Conservation (phyloP, 2,113 vertebrate species). For the Pithys albifrons region DNA sequence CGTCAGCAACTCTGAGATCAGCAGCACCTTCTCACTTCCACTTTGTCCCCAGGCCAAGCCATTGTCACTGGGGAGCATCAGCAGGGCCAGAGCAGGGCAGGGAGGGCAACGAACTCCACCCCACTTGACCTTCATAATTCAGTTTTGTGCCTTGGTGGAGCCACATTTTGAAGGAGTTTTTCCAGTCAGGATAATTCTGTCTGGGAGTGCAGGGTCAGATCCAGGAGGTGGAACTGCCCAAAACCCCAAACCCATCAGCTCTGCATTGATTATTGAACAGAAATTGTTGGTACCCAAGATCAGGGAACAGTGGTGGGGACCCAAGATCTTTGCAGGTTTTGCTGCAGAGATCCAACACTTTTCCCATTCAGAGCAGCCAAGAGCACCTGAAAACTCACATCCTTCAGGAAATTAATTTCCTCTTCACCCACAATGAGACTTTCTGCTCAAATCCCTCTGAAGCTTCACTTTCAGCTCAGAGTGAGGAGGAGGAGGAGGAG, state of each 20-base stretch:
- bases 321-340: not conserved
- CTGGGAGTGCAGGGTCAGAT: not conserved
- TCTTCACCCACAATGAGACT: not conserved
- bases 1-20: slow-evolving; percentile 3
- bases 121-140: not conserved
- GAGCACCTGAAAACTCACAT: not conserved
- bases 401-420: not conserved
- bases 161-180: not conserved
- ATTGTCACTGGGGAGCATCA: not conserved
- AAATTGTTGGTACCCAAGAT: not conserved
- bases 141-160: not conserved
- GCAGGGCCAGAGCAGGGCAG: not conserved
- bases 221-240: not conserved
- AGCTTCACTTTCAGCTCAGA: not conserved
- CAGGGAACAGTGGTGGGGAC: not conserved
- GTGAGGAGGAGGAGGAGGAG: not conserved
- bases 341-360: not conserved
- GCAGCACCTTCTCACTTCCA: not conserved
- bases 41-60: not conserved
- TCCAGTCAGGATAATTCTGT: not conserved
- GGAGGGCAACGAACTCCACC: not conserved
- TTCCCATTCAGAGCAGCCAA: not conserved
- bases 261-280: not conserved
- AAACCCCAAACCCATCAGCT: not conserved
- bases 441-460: not conserved